Percentiles rank a stretch among this genome's conserved stretches.
Evolutionary conservation across 2,113 vertebrate genomes (phyloP).

Genomic region (Dasyprocta punctata): DNA sequence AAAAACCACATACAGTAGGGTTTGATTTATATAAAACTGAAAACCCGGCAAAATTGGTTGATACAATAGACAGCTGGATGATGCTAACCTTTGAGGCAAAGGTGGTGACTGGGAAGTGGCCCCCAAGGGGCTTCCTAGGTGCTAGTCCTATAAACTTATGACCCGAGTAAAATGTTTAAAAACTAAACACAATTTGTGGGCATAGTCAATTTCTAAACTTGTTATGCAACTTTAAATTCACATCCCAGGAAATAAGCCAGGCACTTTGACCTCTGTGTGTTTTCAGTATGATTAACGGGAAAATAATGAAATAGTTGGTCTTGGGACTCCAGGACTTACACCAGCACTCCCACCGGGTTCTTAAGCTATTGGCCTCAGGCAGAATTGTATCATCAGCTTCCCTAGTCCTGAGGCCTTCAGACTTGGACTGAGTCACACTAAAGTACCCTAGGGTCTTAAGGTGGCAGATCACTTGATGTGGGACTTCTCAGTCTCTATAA

Average conservation of each 20-base stretch:
- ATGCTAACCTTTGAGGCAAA: neutral
- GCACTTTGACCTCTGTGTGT: neutral
- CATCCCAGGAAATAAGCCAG: neutral
- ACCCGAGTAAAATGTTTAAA: neutral
- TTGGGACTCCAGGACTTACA: neutral
- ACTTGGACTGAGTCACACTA: neutral
- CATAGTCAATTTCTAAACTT: neutral
- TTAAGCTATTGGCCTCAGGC: neutral
- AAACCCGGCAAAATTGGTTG: neutral
- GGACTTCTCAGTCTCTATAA: neutral
- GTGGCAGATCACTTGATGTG: neutral
- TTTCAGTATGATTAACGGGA: neutral
- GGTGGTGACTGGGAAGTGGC: neutral
- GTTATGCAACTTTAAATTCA: neutral
- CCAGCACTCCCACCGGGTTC: neutral
- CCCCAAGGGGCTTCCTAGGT: neutral
- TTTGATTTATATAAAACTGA: neutral
- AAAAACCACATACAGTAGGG: neutral
- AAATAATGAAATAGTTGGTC: conserved; percentile 2
- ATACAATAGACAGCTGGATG: neutral
- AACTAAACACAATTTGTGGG: neutral
- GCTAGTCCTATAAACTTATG: neutral
- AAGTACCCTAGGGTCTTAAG: no score
- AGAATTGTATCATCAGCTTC: neutral
- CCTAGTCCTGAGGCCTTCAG: neutral